A percentile compares a stretch with the other conserved stretches of the same genome.
These are phyloP conservation scores for Hirundichthys speculiger DNA, from an alignment of 2,113 vertebrate species.

Conservation along the genomic window DNA sequence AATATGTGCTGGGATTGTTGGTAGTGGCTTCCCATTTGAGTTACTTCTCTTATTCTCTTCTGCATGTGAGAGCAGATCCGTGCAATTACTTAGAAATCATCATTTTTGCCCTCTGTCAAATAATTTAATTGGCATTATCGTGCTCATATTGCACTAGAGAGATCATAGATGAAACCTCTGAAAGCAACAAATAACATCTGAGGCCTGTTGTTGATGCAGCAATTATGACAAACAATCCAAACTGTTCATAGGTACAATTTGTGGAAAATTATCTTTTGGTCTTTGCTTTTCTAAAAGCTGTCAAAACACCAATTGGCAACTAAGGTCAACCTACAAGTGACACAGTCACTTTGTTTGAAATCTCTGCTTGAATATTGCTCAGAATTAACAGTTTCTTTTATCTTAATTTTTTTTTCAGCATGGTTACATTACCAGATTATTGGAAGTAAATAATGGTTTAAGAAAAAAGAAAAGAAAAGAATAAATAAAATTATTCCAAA, in stretches of 20 bases:
- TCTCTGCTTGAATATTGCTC: conserved; percentile 2
- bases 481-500: too few species aligned
- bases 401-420: background rate
- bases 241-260: conserved; percentile 2
- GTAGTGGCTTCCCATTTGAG: background rate
- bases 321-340: conserved; percentile 10
- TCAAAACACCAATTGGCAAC: conserved; percentile 32
- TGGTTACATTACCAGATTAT: background rate
- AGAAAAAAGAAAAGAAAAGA: too few species aligned
- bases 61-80: background rate
- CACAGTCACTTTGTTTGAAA: conserved; percentile 12
- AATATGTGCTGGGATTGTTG: background rate
- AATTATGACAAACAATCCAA: conserved; percentile 20
- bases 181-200: conserved; percentile 2
- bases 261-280: background rate
- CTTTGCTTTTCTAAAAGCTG: conserved; percentile 3
- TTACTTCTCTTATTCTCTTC: background rate
- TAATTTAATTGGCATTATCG: background rate
- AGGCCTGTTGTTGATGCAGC: background rate
- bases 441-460: too few species aligned
- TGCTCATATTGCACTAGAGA: background rate
- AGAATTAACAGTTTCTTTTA: background rate
- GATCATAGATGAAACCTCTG: background rate
- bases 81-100: conserved; percentile 1
- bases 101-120: background rate